phyloP scores from a whole-genome alignment of 2,888 invertebrate species.

The Zeuzera pyrina region DNA sequence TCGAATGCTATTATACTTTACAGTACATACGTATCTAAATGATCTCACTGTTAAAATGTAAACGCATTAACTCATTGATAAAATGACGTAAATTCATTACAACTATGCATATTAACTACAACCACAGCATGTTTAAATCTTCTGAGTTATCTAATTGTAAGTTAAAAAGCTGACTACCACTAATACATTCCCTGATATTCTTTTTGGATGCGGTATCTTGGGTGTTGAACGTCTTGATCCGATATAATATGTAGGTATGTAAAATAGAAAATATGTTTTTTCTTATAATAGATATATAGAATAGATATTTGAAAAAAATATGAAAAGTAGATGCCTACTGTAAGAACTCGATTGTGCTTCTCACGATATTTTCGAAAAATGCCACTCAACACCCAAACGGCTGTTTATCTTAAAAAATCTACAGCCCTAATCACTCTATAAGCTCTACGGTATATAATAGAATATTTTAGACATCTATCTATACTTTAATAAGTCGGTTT shows the following conservation, averaged over 20 bases:
- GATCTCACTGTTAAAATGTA: too few relatives aligned
- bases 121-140: conserved; percentile 55
- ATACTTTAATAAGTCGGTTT: conserved; percentile 38
- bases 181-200: conserved; percentile 55
- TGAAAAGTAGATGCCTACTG: too few relatives aligned
- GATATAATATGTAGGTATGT: conserved; percentile 10
- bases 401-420: conserved; percentile 25
- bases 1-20: too few relatives aligned
- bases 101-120: conserved; percentile 26
- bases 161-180: conserved; percentile 55
- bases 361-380: too few relatives aligned
- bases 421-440: conserved; percentile 65
- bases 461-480: conserved; percentile 58
- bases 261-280: too few relatives aligned
- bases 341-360: too few relatives aligned
- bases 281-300: too few relatives aligned
- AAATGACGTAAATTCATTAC: too few relatives aligned
- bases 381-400: conserved; percentile 22
- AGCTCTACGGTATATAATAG: conserved; percentile 68
- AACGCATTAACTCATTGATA: too few relatives aligned
- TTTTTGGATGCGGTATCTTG: conserved; percentile 23
- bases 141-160: conserved; percentile 45
- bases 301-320: too few relatives aligned
- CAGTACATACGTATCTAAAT: neutral
- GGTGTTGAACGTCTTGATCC: conserved; percentile 3